Evolutionary conservation across 2,113 vertebrate genomes (phyloP).

Genomic region (Eonycteris spelaea): DNA sequence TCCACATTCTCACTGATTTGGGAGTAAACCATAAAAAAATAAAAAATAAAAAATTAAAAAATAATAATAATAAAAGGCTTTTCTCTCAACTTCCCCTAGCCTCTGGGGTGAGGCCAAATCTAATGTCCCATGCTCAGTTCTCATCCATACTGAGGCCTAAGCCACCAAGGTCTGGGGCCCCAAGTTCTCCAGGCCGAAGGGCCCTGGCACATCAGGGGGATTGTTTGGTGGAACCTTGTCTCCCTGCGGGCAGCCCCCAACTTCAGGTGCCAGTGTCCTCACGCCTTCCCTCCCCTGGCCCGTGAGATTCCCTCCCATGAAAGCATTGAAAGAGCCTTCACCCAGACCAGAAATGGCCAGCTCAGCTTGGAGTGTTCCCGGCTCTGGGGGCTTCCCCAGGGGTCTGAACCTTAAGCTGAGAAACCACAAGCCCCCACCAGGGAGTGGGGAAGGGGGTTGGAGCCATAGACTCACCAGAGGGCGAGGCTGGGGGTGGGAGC

Average conservation of each 20-base stretch:
- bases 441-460: neutral
- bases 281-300: neutral
- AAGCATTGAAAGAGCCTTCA: neutral
- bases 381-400: neutral
- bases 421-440: neutral
- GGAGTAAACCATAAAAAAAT: too few species aligned
- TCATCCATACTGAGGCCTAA: neutral
- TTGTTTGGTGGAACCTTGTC: neutral
- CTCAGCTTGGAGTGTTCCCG: neutral
- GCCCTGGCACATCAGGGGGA: fast-evolving
- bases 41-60: too few species aligned
- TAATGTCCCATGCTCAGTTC: neutral
- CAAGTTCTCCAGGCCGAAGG: neutral
- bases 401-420: neutral
- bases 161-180: neutral
- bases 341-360: neutral
- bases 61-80: too few species aligned
- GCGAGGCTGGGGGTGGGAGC: too few species aligned
- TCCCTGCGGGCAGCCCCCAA: neutral
- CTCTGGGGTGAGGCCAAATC: neutral
- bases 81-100: neutral
- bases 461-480: neutral
- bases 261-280: neutral
- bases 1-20: neutral
- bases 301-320: neutral